Conservation (phyloP, 1,140 invertebrate genomes). For the Heliconius hermathena region DNA sequence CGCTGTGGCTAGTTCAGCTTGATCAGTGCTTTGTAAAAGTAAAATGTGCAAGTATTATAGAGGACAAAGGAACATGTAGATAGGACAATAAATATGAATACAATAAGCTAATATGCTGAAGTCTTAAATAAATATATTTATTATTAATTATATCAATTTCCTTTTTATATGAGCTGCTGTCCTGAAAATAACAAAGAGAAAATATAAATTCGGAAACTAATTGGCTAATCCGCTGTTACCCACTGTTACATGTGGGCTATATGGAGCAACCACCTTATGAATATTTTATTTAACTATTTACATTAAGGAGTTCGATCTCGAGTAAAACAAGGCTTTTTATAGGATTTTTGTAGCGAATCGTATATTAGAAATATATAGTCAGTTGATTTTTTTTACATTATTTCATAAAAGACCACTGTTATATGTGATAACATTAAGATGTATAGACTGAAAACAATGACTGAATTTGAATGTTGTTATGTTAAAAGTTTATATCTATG, state of each 20-base stretch:
- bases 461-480: no score
- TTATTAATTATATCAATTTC: no score
- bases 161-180: no score
- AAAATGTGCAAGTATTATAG: background rate
- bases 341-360: no score
- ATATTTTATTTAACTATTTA: background rate
- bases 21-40: slow-evolving; percentile 52
- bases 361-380: no score
- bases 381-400: no score
- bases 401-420: no score
- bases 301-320: background rate
- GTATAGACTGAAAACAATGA: no score
- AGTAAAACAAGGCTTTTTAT: no score
- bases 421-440: no score
- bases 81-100: background rate
- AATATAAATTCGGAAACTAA: slow-evolving; percentile 8
- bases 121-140: no score
- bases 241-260: background rate
- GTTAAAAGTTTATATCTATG: no score
- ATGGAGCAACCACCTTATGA: background rate
- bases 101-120: background rate
- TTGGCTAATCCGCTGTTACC: slow-evolving; percentile 3
- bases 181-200: background rate
- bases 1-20: slow-evolving; percentile 54
- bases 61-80: background rate